Evolutionary conservation across 2,113 vertebrate genomes (phyloP).

Genomic region (Cryptomyrus ogoouensis): DNA sequence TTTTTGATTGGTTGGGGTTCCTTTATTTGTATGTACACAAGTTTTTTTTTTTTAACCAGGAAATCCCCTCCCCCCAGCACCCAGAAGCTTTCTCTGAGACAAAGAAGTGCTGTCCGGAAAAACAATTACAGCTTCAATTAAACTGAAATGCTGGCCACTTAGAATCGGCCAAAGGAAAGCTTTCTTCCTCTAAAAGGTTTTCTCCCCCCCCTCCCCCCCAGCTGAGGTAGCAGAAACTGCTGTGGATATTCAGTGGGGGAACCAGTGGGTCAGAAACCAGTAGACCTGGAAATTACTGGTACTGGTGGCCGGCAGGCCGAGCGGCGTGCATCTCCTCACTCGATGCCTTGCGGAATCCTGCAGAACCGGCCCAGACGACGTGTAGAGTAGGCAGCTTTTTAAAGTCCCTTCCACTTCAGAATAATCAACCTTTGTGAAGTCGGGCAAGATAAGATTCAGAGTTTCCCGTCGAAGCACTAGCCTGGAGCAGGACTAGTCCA

Average conservation of each 20-base stretch:
- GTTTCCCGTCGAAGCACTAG: background rate
- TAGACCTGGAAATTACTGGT: background rate
- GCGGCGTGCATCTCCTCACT: background rate
- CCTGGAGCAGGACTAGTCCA: background rate
- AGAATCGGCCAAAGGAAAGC: slow-evolving; percentile 2
- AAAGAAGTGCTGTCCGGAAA: background rate
- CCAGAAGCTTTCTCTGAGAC: background rate
- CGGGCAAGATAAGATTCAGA: background rate
- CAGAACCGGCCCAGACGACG: background rate
- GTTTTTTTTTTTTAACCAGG: slow-evolving; percentile 43
- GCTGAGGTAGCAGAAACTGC: background rate
- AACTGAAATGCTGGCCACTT: background rate
- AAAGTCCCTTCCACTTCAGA: background rate
- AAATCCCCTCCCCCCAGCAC: slow-evolving; percentile 18
- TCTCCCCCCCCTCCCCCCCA: background rate
- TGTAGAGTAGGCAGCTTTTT: background rate
- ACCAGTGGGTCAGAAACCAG: background rate
- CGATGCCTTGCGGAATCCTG: background rate
- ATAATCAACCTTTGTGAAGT: background rate
- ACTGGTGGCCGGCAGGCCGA: background rate
- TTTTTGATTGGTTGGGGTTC: slow-evolving; percentile 21
- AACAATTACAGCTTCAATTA: slow-evolving; percentile 15
- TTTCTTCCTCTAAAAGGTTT: slow-evolving; percentile 13
- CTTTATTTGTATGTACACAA: slow-evolving; percentile 41
- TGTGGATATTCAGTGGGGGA: background rate